Percentiles rank a stretch among this genome's conserved stretches.
These are phyloP conservation scores for Syrphus vitripennis DNA, from an alignment of 2,888 invertebrate genomes.

Conservation along the genomic window DNA sequence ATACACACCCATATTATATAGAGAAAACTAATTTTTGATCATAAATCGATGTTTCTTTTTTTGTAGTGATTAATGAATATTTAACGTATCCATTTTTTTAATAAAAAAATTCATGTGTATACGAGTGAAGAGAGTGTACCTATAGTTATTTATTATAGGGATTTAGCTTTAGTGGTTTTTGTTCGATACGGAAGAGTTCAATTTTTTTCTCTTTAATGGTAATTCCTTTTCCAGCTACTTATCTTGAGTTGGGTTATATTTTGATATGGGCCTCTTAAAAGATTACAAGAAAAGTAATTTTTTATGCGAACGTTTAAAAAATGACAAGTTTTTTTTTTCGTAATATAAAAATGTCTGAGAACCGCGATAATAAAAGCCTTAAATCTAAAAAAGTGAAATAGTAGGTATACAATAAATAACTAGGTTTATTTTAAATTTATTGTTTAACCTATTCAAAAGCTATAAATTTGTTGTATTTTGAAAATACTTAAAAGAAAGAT, in stretches of 20 bases:
- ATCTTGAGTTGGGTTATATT: not conserved
- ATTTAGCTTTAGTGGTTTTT: not conserved
- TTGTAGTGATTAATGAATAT: not conserved
- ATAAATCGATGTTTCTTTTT: not conserved
- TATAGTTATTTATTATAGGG: not conserved
- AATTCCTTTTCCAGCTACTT: not conserved
- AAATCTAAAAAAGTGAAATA: too few relatives aligned
- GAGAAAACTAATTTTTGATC: not conserved
- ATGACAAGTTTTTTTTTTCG: not conserved
- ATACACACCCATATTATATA: too few relatives aligned
- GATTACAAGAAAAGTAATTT: not conserved
- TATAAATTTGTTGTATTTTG: too few relatives aligned
- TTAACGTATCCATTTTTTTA: not conserved
- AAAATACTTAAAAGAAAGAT: too few relatives aligned
- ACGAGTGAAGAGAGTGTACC: too few relatives aligned
- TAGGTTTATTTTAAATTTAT: too few relatives aligned
- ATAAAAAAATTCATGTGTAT: not conserved
- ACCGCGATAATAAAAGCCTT: too few relatives aligned
- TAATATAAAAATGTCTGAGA: too few relatives aligned
- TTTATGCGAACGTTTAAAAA: not conserved
- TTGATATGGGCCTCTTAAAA: not conserved
- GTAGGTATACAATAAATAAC: too few relatives aligned
- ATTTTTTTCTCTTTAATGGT: not conserved
- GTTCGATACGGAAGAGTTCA: not conserved
- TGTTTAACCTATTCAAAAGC: too few relatives aligned